Conservation (phyloP, 2,888 invertebrate species). For the Phaonia tiefii region DNA sequence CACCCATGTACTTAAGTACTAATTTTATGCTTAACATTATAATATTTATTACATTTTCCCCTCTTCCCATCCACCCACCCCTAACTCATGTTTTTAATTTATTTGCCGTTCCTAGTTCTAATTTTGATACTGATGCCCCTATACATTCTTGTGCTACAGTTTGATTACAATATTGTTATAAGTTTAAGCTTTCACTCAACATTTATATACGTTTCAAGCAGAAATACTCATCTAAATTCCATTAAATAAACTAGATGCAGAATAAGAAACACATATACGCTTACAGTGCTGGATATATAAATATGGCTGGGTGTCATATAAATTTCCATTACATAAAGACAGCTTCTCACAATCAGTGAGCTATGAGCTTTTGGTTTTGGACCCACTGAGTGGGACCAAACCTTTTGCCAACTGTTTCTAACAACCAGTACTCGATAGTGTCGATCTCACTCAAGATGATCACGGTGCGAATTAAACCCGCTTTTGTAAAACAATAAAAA, state of each 20-base stretch:
- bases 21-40: conserved; percentile 26
- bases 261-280: background rate
- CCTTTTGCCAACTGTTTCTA: too few relatives aligned
- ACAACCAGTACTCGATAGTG: too few relatives aligned
- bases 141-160: conserved; percentile 13
- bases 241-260: conserved; percentile 42
- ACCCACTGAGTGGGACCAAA: too few relatives aligned
- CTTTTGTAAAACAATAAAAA: too few relatives aligned
- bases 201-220: conserved; percentile 6
- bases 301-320: too few relatives aligned
- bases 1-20: conserved; percentile 13
- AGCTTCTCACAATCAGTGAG: too few relatives aligned
- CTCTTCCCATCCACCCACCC: background rate
- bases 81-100: conserved; percentile 15
- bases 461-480: too few relatives aligned
- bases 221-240: conserved; percentile 53
- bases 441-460: too few relatives aligned
- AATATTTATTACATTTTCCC: conserved; percentile 21
- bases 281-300: too few relatives aligned
- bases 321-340: too few relatives aligned
- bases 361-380: too few relatives aligned
- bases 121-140: background rate
- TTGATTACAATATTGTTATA: conserved; percentile 37
- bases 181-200: conserved; percentile 37
- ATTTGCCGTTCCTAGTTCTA: background rate